Conservation (phyloP, 2,113 vertebrate species). For the Datnioides undecimradiatus region DNA sequence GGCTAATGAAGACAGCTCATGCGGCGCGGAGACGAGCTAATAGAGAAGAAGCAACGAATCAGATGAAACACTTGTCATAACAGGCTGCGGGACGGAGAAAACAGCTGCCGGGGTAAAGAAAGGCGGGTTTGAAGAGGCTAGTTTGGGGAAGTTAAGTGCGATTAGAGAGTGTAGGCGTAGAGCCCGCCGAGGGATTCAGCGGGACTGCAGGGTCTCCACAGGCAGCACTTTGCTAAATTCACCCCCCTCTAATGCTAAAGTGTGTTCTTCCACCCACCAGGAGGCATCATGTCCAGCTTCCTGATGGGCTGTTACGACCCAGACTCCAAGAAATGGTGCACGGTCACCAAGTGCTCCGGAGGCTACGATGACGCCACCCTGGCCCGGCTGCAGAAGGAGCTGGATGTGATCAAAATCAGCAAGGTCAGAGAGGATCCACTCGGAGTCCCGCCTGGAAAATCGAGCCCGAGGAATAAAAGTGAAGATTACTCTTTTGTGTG, state of each 20-base stretch:
- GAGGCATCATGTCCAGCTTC: constrained; percentile 99
- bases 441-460: background rate
- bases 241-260: background rate
- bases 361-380: constrained; percentile 95
- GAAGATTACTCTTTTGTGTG: constrained; percentile 18
- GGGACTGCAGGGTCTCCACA: background rate
- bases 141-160: background rate
- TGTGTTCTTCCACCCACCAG: constrained; percentile 75
- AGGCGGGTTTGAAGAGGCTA: background rate
- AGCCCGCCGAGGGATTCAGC: background rate
- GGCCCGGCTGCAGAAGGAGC: constrained; percentile 92
- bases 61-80: background rate
- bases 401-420: constrained; percentile 98
- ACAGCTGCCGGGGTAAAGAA: background rate
- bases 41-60: constrained; percentile 12
- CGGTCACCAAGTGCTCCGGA: constrained; percentile 95
- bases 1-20: constrained; percentile 32
- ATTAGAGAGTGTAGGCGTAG: background rate
- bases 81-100: background rate
- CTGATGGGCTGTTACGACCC: constrained; percentile 98
- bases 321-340: constrained; percentile 94
- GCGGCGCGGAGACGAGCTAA: constrained; percentile 17
- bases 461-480: constrained; percentile 18
- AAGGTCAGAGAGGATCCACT: constrained; percentile 86
- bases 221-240: background rate